phyloP scores from a whole-genome alignment of 2,113 vertebrate genomes.

The Crocuta crocuta region DNA sequence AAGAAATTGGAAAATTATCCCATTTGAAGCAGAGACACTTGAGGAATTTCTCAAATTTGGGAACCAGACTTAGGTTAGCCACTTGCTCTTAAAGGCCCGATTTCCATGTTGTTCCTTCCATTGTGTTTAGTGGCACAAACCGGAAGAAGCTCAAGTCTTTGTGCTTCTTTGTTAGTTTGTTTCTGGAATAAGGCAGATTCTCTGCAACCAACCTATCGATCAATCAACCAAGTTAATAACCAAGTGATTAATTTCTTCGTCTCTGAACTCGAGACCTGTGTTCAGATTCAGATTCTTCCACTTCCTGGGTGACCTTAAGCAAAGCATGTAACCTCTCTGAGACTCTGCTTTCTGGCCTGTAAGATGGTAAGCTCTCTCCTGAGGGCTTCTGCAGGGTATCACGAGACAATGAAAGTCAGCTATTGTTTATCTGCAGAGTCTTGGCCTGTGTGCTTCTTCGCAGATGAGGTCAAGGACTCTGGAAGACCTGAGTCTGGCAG shows the following conservation, averaged over 20 bases:
- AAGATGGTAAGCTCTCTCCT: not conserved
- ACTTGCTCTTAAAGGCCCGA: not conserved
- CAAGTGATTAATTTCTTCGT: not conserved
- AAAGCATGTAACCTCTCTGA: not conserved
- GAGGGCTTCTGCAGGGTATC: not conserved
- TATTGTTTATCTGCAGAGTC: not conserved
- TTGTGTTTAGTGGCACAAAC: not conserved
- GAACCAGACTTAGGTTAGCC: constrained; percentile 43
- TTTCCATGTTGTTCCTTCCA: not conserved
- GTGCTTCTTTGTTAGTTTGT: constrained; percentile 11
- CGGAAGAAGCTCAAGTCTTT: not conserved
- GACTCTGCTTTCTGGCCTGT: not conserved
- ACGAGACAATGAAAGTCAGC: not conserved
- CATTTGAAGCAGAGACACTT: not conserved
- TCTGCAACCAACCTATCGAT: not conserved
- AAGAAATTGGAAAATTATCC: constrained; percentile 76
- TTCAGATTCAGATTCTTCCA: not conserved
- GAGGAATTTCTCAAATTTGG: constrained; percentile 44
- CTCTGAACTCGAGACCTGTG: not conserved
- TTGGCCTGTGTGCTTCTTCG: not conserved
- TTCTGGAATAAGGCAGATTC: not conserved
- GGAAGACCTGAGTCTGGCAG: not conserved
- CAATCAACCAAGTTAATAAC: not conserved
- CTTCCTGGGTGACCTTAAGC: not conserved
- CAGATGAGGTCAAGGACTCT: not conserved